Base-by-base conservation (phyloP, 1,140 invertebrate genomes). In the Heterodera carotae region DNA sequence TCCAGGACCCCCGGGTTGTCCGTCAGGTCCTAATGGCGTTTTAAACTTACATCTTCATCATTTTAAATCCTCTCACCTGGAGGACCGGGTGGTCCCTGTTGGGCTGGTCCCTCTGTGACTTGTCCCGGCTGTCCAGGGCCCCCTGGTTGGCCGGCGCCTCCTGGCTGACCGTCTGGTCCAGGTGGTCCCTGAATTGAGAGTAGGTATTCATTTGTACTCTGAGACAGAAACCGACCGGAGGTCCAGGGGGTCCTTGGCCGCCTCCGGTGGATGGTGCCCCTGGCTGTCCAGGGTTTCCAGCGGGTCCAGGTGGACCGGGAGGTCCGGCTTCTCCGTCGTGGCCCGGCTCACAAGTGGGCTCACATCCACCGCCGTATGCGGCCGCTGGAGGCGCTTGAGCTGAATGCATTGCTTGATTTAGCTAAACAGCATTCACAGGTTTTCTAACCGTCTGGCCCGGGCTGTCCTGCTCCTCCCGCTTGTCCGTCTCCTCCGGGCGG, bases 221-320 rank as follows among this genome's bases (percentile, higher is more conserved):
- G 12, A 5, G 2, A 2, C 18, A 22, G 22, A 33, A 22, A 22
- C 31, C 1, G 27, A 59, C 76, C 34, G 78, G 79, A 8, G 78
- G 78, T 3, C 78, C 78, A 27, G 78, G 79, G 29, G 81, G 81
- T 43, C 81, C 81, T 29, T 64, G 81, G 18, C 67, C 43, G 18
- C 80, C 80, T 33, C 82, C 81, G 33, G 36, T 70, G 12, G 81
- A 71, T 59, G 64, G 68, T 70, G 48, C 66, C 48, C 81, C 81
- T 2, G 81, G 70, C n/a, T 27, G 15, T 69, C 81, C 81, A n/a
- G 81, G 79, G 7, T 83, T 69, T 34, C 81, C 81, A 66, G 72
- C 59, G 2, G 74, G 69, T 60, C 81, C 77, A 2, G 81, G 43
- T 22, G 82, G 81, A 53, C 81, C 81, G n/a, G 81, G 66, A 1